phyloP scores from a whole-genome alignment of 2,113 vertebrate genomes.

The Myocastor coypus region DNA sequence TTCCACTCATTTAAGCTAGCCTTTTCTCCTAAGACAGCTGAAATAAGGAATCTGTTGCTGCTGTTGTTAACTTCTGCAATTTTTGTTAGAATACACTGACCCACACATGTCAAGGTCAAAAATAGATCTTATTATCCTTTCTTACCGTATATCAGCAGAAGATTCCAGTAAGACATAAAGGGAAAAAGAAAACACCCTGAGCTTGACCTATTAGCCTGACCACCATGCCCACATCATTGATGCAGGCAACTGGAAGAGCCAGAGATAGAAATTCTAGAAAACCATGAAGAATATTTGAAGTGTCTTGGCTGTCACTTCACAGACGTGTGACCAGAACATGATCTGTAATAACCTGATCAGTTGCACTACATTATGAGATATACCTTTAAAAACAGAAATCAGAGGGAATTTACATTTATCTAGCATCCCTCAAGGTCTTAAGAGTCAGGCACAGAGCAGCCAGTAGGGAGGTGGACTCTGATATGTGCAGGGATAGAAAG shows the following conservation, averaged over 20 bases:
- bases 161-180: neutral
- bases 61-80: neutral
- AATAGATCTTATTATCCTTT: neutral
- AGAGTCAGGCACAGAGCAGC: neutral
- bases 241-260: neutral
- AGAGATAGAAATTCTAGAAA: slow-evolving; percentile 1
- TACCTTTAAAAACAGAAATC: neutral
- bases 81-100: slow-evolving; percentile 43
- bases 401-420: neutral
- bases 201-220: neutral
- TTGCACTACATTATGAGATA: neutral
- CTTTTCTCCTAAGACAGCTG: neutral
- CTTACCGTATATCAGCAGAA: neutral
- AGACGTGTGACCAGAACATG: neutral
- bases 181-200: neutral
- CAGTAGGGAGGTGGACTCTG: neutral
- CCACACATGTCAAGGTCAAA: neutral
- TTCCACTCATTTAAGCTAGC: slow-evolving; percentile 32
- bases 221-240: neutral
- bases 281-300: neutral
- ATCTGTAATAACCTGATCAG: neutral
- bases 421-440: neutral
- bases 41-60: slow-evolving; percentile 36
- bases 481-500: no score
- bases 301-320: neutral